Conservation (phyloP, 2,797 vertebrate genomes). For the Pangasius djambal region DNA sequence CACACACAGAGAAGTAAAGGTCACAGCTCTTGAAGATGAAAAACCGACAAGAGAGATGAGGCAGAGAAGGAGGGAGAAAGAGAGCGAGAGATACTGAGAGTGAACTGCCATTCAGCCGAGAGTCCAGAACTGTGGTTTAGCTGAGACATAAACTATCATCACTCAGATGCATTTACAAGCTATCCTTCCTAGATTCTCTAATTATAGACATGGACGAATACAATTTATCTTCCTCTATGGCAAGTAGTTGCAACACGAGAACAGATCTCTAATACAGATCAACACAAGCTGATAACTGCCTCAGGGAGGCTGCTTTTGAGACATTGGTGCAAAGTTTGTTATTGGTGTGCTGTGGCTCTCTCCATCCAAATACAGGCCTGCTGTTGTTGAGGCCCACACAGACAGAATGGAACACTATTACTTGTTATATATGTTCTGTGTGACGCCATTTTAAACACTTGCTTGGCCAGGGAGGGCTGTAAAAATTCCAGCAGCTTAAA, state of each 20-base stretch:
- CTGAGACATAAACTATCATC: constrained; percentile 34
- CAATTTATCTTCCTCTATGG: constrained; percentile 15
- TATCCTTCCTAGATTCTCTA: constrained; percentile 28
- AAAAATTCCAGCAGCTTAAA: constrained; percentile 56
- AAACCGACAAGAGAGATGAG: constrained; percentile 58
- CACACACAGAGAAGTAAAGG: constrained; percentile 38
- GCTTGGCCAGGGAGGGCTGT: constrained; percentile 48
- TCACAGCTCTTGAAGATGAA: constrained; percentile 43
- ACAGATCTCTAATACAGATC: constrained; percentile 25
- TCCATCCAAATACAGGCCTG: constrained; percentile 33
- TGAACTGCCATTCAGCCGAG: constrained; percentile 35
- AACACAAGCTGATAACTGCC: neutral
- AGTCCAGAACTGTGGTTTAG: constrained; percentile 34
- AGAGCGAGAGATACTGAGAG: constrained; percentile 55
- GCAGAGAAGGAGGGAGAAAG: constrained; percentile 58
- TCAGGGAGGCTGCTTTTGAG: constrained; percentile 16
- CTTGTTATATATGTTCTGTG: constrained; percentile 55
- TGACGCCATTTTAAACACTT: constrained; percentile 56
- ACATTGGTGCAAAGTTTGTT: constrained; percentile 17
- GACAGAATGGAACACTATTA: constrained; percentile 50
- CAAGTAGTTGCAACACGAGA: constrained; percentile 12
- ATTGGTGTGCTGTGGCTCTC: constrained; percentile 27
- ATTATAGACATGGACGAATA: constrained; percentile 35
- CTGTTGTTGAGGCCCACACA: constrained; percentile 45
- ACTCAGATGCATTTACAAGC: constrained; percentile 36